Evolutionary conservation across 2,797 vertebrate genomes (phyloP).

Genomic region (Sebastiscus tertius): DNA sequence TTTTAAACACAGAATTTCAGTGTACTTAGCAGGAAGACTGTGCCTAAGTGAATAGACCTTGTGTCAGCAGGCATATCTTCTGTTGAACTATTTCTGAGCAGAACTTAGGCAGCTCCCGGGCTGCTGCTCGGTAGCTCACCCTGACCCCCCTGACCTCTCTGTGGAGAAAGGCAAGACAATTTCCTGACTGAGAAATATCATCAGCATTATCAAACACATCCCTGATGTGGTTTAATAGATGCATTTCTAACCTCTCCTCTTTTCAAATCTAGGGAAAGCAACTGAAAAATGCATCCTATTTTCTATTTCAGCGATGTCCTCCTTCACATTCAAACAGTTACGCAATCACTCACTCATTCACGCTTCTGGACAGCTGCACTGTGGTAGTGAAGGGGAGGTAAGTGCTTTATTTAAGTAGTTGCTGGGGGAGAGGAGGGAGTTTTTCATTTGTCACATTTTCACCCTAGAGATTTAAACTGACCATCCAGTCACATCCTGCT

Average conservation of each 20-base stretch:
- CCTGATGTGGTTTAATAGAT: neutral
- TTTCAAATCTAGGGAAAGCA: conserved; percentile 8
- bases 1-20: neutral
- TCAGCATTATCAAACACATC: neutral
- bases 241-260: neutral
- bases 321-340: conserved; percentile 42
- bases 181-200: neutral
- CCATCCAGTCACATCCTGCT: conserved; percentile 5
- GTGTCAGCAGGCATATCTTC: neutral
- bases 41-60: neutral
- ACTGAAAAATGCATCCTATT: neutral
- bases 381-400: conserved; percentile 23
- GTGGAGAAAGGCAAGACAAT: neutral
- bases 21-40: neutral
- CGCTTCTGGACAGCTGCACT: conserved; percentile 23
- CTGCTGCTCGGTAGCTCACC: neutral
- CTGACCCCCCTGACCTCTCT: conserved; percentile 7
- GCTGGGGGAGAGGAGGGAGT: conserved; percentile 1
- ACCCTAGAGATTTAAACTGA: conserved; percentile 10
- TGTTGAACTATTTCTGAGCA: neutral
- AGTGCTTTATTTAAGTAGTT: conserved; percentile 36
- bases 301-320: conserved; percentile 23
- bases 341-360: conserved; percentile 46
- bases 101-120: conserved; percentile 4
- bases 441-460: conserved; percentile 19